phyloP scores from a whole-genome alignment of 2,888 invertebrate genomes.

The Schizaphis graminum region DNA sequence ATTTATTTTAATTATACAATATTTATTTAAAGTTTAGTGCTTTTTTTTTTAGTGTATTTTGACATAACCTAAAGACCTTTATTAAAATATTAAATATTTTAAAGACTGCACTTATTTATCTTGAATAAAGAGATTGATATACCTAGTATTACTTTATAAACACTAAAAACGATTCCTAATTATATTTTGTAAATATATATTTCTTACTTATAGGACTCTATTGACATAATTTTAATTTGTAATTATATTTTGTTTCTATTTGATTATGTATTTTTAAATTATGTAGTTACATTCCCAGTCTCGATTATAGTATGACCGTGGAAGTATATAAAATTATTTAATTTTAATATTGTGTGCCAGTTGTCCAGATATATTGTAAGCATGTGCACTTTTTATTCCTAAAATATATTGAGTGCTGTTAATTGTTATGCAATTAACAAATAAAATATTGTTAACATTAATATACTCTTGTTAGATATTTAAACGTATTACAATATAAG shows the following conservation, averaged over 20 bases:
- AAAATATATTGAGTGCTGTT: slow-evolving; percentile 36
- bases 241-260: slow-evolving; percentile 44
- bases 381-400: slow-evolving; percentile 47
- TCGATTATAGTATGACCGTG: neutral
- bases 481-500: slow-evolving; percentile 38
- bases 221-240: slow-evolving; percentile 31
- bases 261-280: slow-evolving; percentile 21
- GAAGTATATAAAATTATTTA: slow-evolving; percentile 41
- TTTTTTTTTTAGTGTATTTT: slow-evolving; percentile 2
- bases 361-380: slow-evolving; percentile 41
- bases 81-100: slow-evolving; percentile 41
- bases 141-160: slow-evolving; percentile 17
- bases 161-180: slow-evolving; percentile 41
- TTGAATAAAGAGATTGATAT: slow-evolving; percentile 46
- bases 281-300: slow-evolving; percentile 53
- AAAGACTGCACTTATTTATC: slow-evolving; percentile 60
- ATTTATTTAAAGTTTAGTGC: neutral
- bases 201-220: slow-evolving; percentile 29
- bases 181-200: slow-evolving; percentile 50
- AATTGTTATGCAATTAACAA: slow-evolving; percentile 13
- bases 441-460: slow-evolving; percentile 40
- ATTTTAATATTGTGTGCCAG: slow-evolving; percentile 55
- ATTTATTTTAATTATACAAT: neutral
- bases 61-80: neutral
- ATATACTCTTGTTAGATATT: slow-evolving; percentile 43